Conservation (phyloP, 2,888 invertebrate species). For the Protula sp. region DNA sequence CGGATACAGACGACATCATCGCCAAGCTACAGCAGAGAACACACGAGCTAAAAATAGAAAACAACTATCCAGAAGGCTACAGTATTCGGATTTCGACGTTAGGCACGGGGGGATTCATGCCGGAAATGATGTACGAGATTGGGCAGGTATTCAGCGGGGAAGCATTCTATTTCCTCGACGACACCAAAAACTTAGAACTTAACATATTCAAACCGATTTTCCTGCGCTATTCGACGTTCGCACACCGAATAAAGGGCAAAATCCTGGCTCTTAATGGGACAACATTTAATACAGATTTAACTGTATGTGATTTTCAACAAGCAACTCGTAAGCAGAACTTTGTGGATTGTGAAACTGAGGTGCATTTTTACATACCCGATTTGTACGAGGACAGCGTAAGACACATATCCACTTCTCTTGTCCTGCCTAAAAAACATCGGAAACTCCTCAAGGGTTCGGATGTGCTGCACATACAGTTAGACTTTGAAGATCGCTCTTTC, state of each 20-base stretch:
- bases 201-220: constrained; percentile 40
- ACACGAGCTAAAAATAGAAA: constrained; percentile 26
- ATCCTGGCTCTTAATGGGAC: constrained; percentile 19
- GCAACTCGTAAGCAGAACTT: neutral
- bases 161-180: constrained; percentile 41
- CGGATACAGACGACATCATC: constrained; percentile 29
- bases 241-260: constrained; percentile 33
- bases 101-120: constrained; percentile 36
- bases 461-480: constrained; percentile 14
- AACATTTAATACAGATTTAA: constrained; percentile 6
- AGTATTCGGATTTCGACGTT: constrained; percentile 41
- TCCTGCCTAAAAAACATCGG: constrained; percentile 23
- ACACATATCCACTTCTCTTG: constrained; percentile 2
- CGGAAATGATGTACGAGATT: constrained; percentile 35
- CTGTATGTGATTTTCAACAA: too few species aligned
- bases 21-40: constrained; percentile 35
- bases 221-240: constrained; percentile 34
- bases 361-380: neutral
- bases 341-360: neutral
- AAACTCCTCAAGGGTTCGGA: constrained; percentile 23
- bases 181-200: constrained; percentile 30
- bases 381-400: neutral
- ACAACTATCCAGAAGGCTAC: constrained; percentile 33
- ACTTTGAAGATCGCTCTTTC: constrained; percentile 14
- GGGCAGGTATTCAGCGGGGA: constrained; percentile 43